Base-by-base conservation (phyloP, 2,113 vertebrate species). In the Chelonoidis abingdonii region DNA sequence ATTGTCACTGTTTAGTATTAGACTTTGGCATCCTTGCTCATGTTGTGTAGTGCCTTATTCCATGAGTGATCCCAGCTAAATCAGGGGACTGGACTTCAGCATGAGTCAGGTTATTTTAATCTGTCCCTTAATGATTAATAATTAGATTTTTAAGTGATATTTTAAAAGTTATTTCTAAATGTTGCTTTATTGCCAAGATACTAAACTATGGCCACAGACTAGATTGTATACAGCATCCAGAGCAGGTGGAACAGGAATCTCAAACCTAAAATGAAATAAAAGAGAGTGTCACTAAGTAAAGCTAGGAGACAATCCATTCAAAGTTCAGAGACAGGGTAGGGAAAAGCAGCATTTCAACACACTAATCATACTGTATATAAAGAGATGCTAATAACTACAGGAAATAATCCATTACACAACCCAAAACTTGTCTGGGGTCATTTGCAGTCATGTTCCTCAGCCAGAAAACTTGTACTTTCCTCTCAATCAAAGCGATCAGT, bases 1-100 rank as follows among this genome's bases (percentile, higher is more conserved):
- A 84, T 13, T 83, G 44, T 7, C 1, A 1, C 0, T 0, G 5
- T 3, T 12, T 38, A 92, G 10, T 0, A 0, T 89, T 35, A 38
- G 35, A 2, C 25, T 80, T 79, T 81, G 78, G 17, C 38, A 38
- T 2, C 2, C n/a, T 38, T 38, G 72, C 38, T 52, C 12, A 35
- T 69, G 16, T 21, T 86, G 9, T 87, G 35, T 1, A 1, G 10
- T 83, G 2, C 80, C 27, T 78, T 24, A 44, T 25, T 86, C 29
- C 13, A 72, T 49, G 52, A 90, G 22, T 17, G 1, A 21, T n/a
- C 31, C 16, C 16, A 87, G 54, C 22, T 25, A 91, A 86, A 7
- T 56, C 76, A 62, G 53, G 13, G 2, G 3, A 89, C 5, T 5
- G 72, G 84, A 44, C 9, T 69, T 57, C 76, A 89, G 69, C 90